Percentiles rank a stretch among this genome's conserved stretches.
phyloP scores from a whole-genome alignment of 2,113 vertebrate genomes.

The Empidonax traillii region DNA sequence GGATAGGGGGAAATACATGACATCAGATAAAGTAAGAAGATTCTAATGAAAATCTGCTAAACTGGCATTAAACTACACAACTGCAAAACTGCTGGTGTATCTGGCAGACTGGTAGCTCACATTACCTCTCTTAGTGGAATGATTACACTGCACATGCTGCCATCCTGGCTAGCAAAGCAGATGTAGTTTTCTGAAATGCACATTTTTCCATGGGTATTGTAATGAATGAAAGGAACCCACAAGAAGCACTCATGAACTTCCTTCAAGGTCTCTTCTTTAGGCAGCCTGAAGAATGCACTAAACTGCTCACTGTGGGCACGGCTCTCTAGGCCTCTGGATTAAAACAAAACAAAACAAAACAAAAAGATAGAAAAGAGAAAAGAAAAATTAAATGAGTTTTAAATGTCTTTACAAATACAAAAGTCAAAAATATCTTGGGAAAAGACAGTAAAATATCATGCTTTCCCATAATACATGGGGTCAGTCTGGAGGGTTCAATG shows the following conservation, averaged over 20 bases:
- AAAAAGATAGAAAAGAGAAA: background rate
- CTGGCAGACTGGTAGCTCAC: background rate
- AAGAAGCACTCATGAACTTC: conserved; percentile 94
- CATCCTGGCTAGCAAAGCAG: conserved; percentile 95
- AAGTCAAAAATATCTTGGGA: background rate
- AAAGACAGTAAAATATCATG: background rate
- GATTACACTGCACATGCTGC: conserved; percentile 87
- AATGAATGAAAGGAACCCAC: conserved; percentile 92
- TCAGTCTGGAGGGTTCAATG: background rate
- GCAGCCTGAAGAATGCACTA: conserved; percentile 89
- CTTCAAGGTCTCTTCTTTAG: conserved; percentile 87
- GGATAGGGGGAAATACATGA: background rate
- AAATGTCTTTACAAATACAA: background rate
- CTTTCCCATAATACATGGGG: background rate
- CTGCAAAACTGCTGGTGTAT: background rate
- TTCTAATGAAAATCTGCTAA: background rate
- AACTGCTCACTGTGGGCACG: conserved; percentile 91
- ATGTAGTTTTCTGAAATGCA: conserved; percentile 93
- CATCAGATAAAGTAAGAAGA: background rate
- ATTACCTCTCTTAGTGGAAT: conserved; percentile 92
- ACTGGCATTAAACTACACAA: background rate
- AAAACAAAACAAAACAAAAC: background rate
- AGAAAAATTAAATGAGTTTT: background rate
- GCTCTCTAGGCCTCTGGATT: conserved; percentile 86
- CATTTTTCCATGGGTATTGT: conserved; percentile 90